Base-by-base conservation (phyloP, 2,888 invertebrate genomes). In the Perizoma affinitatum region DNA sequence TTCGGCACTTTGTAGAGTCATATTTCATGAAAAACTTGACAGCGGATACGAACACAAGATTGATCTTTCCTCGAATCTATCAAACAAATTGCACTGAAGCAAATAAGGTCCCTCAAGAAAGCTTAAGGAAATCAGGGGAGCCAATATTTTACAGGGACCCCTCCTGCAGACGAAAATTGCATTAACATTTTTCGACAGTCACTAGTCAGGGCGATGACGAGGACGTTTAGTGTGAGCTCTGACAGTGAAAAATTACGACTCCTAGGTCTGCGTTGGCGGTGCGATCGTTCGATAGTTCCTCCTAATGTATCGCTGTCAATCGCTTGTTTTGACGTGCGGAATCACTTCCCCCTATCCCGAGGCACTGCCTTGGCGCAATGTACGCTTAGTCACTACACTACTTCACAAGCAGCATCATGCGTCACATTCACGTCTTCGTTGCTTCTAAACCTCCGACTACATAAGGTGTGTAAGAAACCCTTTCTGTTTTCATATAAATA, bases 281-380 rank as follows among this genome's bases (percentile, higher is more conserved):
- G 77, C 79, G 84, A 87, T 87, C 87, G 79, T 63, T 84, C 86
- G 86, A 88, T 88, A 88, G 86, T 87, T 90, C 81, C 83, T 90
- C 87, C 83, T 90, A 89, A 90, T 90, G 88, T 89, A 89, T 87
- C 74, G 90, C 87, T 86, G 89, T 88, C 90, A 88, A 89, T 90
- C 85, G 86, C 79, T 78, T 84, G 82, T 86, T 88, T 87, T 88
- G 89, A 90, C 86, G 84, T 80, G 76, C 79, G 76, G 83, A 87
- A 87, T 87, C 86, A 84, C 83, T 86, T 79, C 79, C 80, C 81
- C 79, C 80, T 79, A 83, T 83, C 82, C 44, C 47, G 51, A 57
- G 80, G 65, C 76, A 75, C 75, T 74, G 69, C 71, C 22, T 71
- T 75, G 71, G 71, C 75, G 75, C 74, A 77, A 81, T 66, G 70